Evolutionary conservation across 2,797 vertebrate species (phyloP).

Genomic region (Eulemur rubriventer): DNA sequence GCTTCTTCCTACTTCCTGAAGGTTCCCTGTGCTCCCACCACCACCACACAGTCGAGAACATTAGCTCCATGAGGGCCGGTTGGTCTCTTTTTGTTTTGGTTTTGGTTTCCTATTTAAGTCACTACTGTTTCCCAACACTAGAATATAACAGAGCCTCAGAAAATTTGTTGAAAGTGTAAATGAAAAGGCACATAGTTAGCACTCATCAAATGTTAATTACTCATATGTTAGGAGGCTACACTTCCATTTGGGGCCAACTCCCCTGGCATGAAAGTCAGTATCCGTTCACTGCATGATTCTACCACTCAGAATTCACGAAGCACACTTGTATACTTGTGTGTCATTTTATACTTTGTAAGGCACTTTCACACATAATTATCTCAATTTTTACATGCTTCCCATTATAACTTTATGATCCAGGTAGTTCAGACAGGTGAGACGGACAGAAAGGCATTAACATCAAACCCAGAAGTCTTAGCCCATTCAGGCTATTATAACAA

Average conservation of each 20-base stretch:
- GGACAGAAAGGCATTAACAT: neutral
- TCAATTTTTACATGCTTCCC: constrained; percentile 1
- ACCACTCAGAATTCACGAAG: neutral
- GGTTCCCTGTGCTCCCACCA: neutral
- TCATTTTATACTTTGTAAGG: constrained; percentile 24
- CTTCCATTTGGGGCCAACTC: neutral
- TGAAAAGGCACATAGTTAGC: neutral
- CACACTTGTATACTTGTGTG: neutral
- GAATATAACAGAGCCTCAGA: neutral
- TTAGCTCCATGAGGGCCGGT: neutral
- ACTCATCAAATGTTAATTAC: neutral
- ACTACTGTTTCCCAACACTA: neutral
- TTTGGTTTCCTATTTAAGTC: neutral
- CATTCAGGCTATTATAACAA: neutral
- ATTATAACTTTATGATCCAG: neutral
- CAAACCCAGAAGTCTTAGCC: neutral
- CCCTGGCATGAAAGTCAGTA: neutral
- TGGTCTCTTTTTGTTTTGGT: no score
- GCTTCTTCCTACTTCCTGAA: neutral
- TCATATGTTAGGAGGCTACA: neutral
- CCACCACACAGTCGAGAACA: neutral
- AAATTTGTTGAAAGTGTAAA: neutral
- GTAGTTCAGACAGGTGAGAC: neutral
- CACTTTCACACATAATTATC: neutral
- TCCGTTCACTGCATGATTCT: neutral